Base-by-base conservation (phyloP, 2,113 vertebrate species). In the Garra rufa region DNA sequence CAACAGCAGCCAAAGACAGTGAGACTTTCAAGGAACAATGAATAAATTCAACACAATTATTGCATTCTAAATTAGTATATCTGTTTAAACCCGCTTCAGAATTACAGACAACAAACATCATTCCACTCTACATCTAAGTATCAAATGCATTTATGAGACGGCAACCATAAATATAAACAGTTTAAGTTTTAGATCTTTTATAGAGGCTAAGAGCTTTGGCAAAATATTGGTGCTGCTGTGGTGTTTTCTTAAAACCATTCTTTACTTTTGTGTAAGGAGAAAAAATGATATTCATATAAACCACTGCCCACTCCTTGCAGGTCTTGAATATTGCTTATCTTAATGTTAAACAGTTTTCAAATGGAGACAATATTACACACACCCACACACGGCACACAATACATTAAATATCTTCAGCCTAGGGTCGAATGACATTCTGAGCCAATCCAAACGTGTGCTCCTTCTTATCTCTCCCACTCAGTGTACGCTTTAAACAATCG, bases 401-500 rank as follows among this genome's bases (percentile, higher is more conserved):
- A 70, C 67, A 70, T 70, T 13, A 70, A 70, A n/a, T 13, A 70
- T 70, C 34, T 71, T 71, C 11, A 71, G 69, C 21, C 69, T 11
- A 71, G 21, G 38, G 69, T 71, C 21, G 0, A 71, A 71, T 71
- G 2, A 14, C 21, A 71, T 44, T 71, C 69, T 43, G 38, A 71
- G 41, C 69, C 38, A 71, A 70, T 70, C 67, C 38, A 70, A 70
- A 70, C 0, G 10, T n/a, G 2, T 70, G 67, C 38, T 41, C 19
- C 4, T 41, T 71, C 69, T 24, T 71, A 71, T 71, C 38, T 44
- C 38, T 71, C 69, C 69, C 38, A 71, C 69, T 71, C 69, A 71
- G 21, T 71, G 38, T 71, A 71, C 1, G 38, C 21, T 24, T 44
- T 24, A 71, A 24, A 41, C 41, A 71, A 71, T 71, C 5, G 11